These are phyloP conservation scores for Heliconius hewitsoni DNA, from an alignment of 1,140 invertebrate genomes.

Conservation along the genomic window DNA sequence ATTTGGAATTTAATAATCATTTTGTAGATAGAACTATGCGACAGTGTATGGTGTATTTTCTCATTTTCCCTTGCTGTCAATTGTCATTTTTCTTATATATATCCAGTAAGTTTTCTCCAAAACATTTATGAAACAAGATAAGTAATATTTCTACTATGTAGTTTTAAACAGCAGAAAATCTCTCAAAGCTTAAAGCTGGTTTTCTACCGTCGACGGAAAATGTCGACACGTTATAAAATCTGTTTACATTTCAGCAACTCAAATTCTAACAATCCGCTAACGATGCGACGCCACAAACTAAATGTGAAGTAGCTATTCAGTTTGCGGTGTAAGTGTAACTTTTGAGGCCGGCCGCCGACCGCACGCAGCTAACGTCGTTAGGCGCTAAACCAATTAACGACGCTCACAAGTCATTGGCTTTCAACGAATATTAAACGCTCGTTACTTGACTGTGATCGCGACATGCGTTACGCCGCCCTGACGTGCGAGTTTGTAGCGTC, in stretches of 20 bases:
- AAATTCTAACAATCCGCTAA: not conserved
- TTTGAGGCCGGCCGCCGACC: slow-evolving; percentile 6
- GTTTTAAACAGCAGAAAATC: not conserved
- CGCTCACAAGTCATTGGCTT: not conserved
- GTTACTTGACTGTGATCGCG: not conserved
- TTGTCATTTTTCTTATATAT: too few species aligned
- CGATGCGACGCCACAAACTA: not conserved
- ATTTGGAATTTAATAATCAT: too few species aligned
- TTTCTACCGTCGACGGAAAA: not conserved
- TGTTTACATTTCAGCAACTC: not conserved
- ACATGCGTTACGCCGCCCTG: not conserved
- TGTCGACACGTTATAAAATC: not conserved
- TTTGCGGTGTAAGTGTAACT: not conserved
- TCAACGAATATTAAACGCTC: slow-evolving; percentile 12
- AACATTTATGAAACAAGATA: too few species aligned
- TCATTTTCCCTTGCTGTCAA: too few species aligned
- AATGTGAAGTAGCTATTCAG: not conserved
- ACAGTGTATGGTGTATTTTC: too few species aligned
- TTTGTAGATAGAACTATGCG: too few species aligned
- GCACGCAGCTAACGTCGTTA: slow-evolving; percentile 14
- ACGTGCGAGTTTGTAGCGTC: not conserved
- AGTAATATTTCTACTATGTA: too few species aligned
- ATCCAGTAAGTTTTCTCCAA: too few species aligned
- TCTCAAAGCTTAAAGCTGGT: not conserved
- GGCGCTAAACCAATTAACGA: not conserved